phyloP scores from a whole-genome alignment of 2,888 invertebrate genomes.

The Eupithecia abbreviata region DNA sequence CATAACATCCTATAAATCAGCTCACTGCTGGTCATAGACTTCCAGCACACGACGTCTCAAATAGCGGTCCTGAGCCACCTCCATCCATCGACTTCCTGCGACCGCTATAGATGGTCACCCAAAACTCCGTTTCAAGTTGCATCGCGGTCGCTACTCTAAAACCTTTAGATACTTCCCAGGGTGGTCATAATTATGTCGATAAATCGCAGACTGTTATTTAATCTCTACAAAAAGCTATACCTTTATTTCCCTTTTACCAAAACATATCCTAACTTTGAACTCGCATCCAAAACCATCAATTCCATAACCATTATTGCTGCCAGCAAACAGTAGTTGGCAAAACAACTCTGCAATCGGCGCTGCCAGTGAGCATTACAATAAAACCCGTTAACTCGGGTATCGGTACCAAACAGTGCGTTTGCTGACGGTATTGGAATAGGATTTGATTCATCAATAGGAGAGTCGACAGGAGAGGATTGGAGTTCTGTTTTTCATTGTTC shows the following conservation, averaged over 20 bases:
- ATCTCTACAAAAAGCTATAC: neutral
- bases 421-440: slow-evolving; percentile 1
- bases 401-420: slow-evolving; percentile 1
- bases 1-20: too few relatives aligned
- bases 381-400: slow-evolving; percentile 9
- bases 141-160: too few relatives aligned
- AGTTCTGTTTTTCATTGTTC: too few relatives aligned
- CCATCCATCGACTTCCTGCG: too few relatives aligned
- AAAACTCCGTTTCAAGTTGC: too few relatives aligned
- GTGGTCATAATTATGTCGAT: too few relatives aligned
- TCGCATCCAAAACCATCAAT: neutral
- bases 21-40: too few relatives aligned
- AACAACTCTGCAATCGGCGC: slow-evolving; percentile 8
- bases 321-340: slow-evolving; percentile 6
- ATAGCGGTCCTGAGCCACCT: too few relatives aligned
- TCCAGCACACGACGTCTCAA: too few relatives aligned
- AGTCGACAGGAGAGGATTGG: neutral
- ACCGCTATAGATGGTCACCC: too few relatives aligned
- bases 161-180: too few relatives aligned
- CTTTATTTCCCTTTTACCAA: neutral
- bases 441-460: neutral
- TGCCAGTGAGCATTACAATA: slow-evolving; percentile 9
- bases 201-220: too few relatives aligned
- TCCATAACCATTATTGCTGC: neutral
- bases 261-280: neutral